Percentiles rank a stretch among this genome's conserved stretches.
These are phyloP conservation scores for Alentia gelatinosa DNA, from an alignment of 2,888 invertebrate species.

Conservation along the genomic window DNA sequence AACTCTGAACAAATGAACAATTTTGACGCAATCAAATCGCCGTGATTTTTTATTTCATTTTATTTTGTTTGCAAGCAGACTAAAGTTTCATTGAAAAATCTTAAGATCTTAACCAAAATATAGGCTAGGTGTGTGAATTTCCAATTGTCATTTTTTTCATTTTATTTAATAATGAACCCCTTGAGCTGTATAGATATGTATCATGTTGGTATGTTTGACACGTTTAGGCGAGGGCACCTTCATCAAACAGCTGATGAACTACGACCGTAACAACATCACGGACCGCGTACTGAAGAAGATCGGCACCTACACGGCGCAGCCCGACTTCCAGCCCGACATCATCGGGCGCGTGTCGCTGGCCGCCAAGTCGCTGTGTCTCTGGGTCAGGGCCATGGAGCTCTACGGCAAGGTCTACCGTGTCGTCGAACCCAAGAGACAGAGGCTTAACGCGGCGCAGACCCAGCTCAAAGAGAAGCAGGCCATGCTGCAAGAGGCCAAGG, in stretches of 20 bases:
- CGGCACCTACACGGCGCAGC: slow-evolving; percentile 88
- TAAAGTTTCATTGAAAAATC: no score
- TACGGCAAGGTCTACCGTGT: slow-evolving; percentile 90
- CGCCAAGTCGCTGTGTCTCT: slow-evolving; percentile 92
- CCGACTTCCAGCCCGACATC: slow-evolving; percentile 93
- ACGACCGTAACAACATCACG: slow-evolving; percentile 93
- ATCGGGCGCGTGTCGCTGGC: slow-evolving; percentile 90
- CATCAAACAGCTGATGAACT: slow-evolving; percentile 86
- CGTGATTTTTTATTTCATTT: no score
- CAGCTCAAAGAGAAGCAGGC: slow-evolving; percentile 90
- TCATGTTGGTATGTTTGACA: no score
- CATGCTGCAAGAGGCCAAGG: slow-evolving; percentile 88
- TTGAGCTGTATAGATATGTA: no score
- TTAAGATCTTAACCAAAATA: no score
- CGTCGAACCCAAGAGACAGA: slow-evolving; percentile 93
- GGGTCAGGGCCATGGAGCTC: slow-evolving; percentile 95
- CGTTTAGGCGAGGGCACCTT: slow-evolving; percentile 79
- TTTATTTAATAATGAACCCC: no score
- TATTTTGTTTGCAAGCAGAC: no score
- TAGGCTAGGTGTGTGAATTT: no score
- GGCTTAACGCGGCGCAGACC: slow-evolving; percentile 88
- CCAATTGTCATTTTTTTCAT: no score
- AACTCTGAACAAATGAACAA: no score
- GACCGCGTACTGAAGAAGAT: slow-evolving; percentile 91
- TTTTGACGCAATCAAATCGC: no score